Percentiles rank a stretch among this genome's conserved stretches.
Conservation (phyloP, 1,140 invertebrate species). For the Heliothis subflexa region DNA sequence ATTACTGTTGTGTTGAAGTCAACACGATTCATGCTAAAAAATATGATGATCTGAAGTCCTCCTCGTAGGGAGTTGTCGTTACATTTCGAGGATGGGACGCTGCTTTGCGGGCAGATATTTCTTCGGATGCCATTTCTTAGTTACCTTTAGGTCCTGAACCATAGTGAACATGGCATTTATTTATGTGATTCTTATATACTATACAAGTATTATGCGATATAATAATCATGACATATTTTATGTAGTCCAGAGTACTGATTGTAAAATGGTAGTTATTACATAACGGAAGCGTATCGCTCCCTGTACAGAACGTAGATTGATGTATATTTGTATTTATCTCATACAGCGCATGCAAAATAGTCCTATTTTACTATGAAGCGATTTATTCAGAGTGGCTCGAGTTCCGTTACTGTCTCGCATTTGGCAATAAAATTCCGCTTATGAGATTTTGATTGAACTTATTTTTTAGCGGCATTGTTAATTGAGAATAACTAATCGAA, state of each 20-base stretch:
- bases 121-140: constrained; percentile 84
- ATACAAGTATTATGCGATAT: constrained; percentile 78
- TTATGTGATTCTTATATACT: constrained; percentile 82
- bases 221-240: constrained; percentile 77
- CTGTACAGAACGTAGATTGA: constrained; percentile 76
- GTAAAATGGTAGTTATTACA: constrained; percentile 70
- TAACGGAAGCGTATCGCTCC: constrained; percentile 62
- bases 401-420: constrained; percentile 80
- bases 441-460: constrained; percentile 43
- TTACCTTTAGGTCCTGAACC: constrained; percentile 83
- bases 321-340: constrained; percentile 78
- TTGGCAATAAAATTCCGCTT: constrained; percentile 72
- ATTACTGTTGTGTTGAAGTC: constrained; percentile 57
- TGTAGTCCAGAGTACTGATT: constrained; percentile 71
- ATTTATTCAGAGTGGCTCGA: constrained; percentile 83
- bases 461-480: constrained; percentile 49
- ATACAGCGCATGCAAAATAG: constrained; percentile 69
- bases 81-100: constrained; percentile 48
- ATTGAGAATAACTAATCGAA: constrained; percentile 66
- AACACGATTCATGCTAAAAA: constrained; percentile 53
- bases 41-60: constrained; percentile 58
- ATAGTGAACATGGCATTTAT: constrained; percentile 85
- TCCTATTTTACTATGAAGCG: constrained; percentile 75
- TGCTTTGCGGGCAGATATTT: constrained; percentile 61
- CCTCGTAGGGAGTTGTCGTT: constrained; percentile 49